Percentiles rank a stretch among this genome's conserved stretches.
phyloP scores from a whole-genome alignment of 1,140 invertebrate species.

The Drosophila aff. region DNA sequence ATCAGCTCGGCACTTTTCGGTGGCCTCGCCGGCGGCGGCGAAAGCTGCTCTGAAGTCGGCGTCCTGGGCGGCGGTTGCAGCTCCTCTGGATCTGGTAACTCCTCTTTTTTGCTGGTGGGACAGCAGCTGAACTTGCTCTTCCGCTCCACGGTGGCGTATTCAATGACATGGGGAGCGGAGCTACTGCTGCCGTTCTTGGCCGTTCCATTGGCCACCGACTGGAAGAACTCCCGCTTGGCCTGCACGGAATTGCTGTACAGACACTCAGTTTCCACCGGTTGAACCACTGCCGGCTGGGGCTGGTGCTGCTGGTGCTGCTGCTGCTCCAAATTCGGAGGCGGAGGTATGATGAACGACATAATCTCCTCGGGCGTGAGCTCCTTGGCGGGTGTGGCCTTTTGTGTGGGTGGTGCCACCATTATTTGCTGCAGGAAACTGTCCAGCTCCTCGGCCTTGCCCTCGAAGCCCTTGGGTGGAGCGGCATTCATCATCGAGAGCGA shows the following conservation, averaged over 20 bases:
- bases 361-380: slow-evolving; percentile 92
- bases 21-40: slow-evolving; percentile 87
- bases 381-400: slow-evolving; percentile 89
- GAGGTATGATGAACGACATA: slow-evolving; percentile 92
- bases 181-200: slow-evolving; percentile 14
- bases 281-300: slow-evolving; percentile 9
- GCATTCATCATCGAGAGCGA: slow-evolving; percentile 88
- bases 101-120: slow-evolving; percentile 86
- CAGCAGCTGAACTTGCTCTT: slow-evolving; percentile 89
- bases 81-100: slow-evolving; percentile 26
- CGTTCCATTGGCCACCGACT: slow-evolving; percentile 61
- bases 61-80: slow-evolving; percentile 86
- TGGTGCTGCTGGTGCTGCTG: slow-evolving; percentile 56
- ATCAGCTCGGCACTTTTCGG: slow-evolving; percentile 86
- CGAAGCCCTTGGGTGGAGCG: slow-evolving; percentile 90
- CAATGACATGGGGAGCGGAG: slow-evolving; percentile 86
- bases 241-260: slow-evolving; percentile 80
- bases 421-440: slow-evolving; percentile 94
- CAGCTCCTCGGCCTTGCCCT: slow-evolving; percentile 86
- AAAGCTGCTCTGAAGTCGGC: slow-evolving; percentile 85
- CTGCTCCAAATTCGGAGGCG: slow-evolving; percentile 87
- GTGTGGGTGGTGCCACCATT: slow-evolving; percentile 91
- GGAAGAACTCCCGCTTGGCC: slow-evolving; percentile 73
- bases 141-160: slow-evolving; percentile 89
- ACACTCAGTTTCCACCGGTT: slow-evolving; percentile 51